These are phyloP conservation scores for Cantharis nigra DNA, from an alignment of 2,888 invertebrate genomes.

Conservation along the genomic window DNA sequence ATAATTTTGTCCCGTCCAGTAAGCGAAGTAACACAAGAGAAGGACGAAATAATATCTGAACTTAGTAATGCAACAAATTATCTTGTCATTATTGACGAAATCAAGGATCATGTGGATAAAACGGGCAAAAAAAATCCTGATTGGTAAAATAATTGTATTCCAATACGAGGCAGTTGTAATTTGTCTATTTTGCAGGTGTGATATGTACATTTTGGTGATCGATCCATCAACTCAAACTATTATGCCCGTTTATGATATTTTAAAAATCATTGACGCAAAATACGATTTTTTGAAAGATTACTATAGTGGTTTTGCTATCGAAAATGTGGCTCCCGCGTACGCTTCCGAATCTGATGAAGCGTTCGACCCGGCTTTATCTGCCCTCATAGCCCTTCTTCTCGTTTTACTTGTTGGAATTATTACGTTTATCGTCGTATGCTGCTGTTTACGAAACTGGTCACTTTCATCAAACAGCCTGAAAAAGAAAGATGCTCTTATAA, in stretches of 20 bases:
- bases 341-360: slow-evolving; percentile 70
- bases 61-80: slow-evolving; percentile 77
- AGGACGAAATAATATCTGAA: slow-evolving; percentile 71
- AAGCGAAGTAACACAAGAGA: slow-evolving; percentile 72
- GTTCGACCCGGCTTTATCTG: slow-evolving; percentile 85
- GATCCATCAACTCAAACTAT: slow-evolving; percentile 75
- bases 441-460: slow-evolving; percentile 87
- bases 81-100: slow-evolving; percentile 79
- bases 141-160: slow-evolving; percentile 58
- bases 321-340: slow-evolving; percentile 74
- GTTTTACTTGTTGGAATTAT: slow-evolving; percentile 85
- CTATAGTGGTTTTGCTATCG: slow-evolving; percentile 74
- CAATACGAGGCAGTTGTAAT: background rate
- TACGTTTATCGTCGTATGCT: slow-evolving; percentile 85
- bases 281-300: slow-evolving; percentile 84
- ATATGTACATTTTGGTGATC: slow-evolving; percentile 83
- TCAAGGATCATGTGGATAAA: slow-evolving; percentile 73
- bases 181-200: slow-evolving; percentile 67
- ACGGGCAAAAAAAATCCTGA: slow-evolving; percentile 67
- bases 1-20: slow-evolving; percentile 84
- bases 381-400: slow-evolving; percentile 81
- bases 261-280: slow-evolving; percentile 82
- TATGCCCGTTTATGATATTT: slow-evolving; percentile 74
- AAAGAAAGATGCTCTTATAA: slow-evolving; percentile 80
- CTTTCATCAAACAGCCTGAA: slow-evolving; percentile 81